phyloP scores from a whole-genome alignment of 2,888 invertebrate species.

The Laspeyria flexula region DNA sequence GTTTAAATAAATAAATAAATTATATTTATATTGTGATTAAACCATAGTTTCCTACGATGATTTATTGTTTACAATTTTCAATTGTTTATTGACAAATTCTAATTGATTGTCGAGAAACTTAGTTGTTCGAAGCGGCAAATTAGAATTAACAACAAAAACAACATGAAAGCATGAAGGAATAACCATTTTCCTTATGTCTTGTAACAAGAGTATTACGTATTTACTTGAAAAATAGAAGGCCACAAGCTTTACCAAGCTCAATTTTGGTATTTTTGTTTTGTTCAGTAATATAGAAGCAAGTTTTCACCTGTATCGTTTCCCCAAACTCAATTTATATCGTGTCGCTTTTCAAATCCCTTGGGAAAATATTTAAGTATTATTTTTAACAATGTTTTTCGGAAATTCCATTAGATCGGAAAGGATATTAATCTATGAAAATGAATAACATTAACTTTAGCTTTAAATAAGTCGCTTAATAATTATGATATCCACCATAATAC shows the following conservation, averaged over 20 bases:
- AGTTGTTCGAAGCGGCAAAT: too few relatives aligned
- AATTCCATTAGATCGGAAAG: neutral
- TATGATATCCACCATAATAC: too few relatives aligned
- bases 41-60: too few relatives aligned
- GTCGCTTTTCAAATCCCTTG: conserved; percentile 6
- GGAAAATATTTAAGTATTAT: conserved; percentile 1
- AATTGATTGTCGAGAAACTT: too few relatives aligned
- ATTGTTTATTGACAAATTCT: too few relatives aligned
- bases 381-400: neutral
- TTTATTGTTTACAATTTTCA: too few relatives aligned
- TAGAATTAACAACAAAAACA: too few relatives aligned
- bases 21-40: too few relatives aligned
- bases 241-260: conserved; percentile 2
- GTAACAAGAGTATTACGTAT: neutral
- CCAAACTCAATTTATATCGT: conserved; percentile 24
- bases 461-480: too few relatives aligned
- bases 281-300: conserved; percentile 1
- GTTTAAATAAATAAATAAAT: too few relatives aligned
- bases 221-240: conserved; percentile 3
- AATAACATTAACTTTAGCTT: neutral
- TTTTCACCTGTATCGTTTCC: conserved; percentile 19
- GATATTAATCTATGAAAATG: neutral
- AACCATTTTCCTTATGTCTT: too few relatives aligned
- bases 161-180: too few relatives aligned
- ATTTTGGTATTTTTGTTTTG: conserved; percentile 5